Conservation (phyloP, 2,797 vertebrate genomes). For the Rhinatrema bivittatum region DNA sequence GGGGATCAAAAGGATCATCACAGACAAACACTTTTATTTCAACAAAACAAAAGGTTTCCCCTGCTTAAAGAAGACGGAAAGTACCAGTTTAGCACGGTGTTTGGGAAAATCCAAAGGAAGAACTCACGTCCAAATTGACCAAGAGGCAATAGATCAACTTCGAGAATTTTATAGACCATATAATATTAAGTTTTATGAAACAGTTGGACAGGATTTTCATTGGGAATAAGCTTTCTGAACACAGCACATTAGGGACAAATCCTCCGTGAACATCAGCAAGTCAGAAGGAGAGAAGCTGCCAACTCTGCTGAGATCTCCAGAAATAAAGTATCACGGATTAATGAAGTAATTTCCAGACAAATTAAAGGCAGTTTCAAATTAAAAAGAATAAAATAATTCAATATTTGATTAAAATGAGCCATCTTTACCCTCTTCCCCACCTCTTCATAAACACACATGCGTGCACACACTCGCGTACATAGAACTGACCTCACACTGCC, state of each 20-base stretch:
- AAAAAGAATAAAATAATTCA: no score
- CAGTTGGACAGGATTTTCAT: slow-evolving; percentile 90
- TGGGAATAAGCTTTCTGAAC: slow-evolving; percentile 89
- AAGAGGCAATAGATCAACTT: slow-evolving; percentile 89
- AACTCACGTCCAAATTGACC: slow-evolving; percentile 91
- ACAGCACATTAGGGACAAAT: neutral
- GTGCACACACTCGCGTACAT: no score
- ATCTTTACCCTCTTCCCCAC: no score
- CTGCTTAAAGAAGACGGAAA: slow-evolving; percentile 83
- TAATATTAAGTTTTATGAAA: slow-evolving; percentile 93
- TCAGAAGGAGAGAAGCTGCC: no score
- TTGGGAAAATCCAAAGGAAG: slow-evolving; percentile 95
- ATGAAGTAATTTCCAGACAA: no score
- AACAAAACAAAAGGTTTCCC: slow-evolving; percentile 98
- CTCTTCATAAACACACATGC: no score
- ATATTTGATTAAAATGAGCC: no score
- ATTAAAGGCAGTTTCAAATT: no score
- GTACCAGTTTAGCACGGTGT: slow-evolving; percentile 80
- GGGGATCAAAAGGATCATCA: slow-evolving; percentile 85
- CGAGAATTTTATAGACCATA: slow-evolving; percentile 93
- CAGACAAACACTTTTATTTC: slow-evolving; percentile 96
- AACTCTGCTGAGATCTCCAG: no score
- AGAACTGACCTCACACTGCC: no score
- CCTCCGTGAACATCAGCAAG: no score
- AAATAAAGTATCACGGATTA: no score